phyloP scores from a whole-genome alignment of 1,140 invertebrate species.

The Cheumatopsyche charites region DNA sequence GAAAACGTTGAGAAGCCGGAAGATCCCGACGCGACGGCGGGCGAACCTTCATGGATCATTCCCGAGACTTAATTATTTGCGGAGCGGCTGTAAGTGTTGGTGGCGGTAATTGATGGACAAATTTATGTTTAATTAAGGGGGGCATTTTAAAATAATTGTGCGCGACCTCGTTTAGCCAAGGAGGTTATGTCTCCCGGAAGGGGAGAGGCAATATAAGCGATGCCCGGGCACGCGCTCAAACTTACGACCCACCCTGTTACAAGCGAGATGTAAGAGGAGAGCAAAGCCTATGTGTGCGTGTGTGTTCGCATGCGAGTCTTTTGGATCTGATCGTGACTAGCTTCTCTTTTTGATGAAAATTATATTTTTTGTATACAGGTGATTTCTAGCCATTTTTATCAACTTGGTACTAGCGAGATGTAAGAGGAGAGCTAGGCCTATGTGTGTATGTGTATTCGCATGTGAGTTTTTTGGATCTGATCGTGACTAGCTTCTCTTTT shows the following conservation, averaged over 20 bases:
- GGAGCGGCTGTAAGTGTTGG: constrained; percentile 7
- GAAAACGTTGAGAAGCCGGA: no score
- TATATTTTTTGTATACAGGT: no score
- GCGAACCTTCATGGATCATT: constrained; percentile 15
- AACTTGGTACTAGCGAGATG: no score
- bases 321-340: no score
- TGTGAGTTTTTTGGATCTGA: no score
- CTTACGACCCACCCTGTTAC: not conserved
- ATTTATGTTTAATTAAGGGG: constrained; percentile 33
- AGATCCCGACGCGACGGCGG: not conserved
- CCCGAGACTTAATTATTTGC: constrained; percentile 8
- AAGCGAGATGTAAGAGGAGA: not conserved
- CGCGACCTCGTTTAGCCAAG: not conserved
- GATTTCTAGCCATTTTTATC: no score
- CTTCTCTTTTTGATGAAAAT: no score
- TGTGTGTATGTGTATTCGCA: no score
- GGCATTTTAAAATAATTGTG: constrained; percentile 26
- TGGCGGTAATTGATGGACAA: constrained; percentile 34
- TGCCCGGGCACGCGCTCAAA: constrained; percentile 15
- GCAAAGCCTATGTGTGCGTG: no score
- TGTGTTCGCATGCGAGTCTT: no score
- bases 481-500: no score
- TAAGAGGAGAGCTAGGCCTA: no score
- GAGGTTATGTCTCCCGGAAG: not conserved
- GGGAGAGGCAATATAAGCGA: not conserved